phyloP scores from a whole-genome alignment of 2,888 invertebrate genomes.

The Athripsodes cinereus region DNA sequence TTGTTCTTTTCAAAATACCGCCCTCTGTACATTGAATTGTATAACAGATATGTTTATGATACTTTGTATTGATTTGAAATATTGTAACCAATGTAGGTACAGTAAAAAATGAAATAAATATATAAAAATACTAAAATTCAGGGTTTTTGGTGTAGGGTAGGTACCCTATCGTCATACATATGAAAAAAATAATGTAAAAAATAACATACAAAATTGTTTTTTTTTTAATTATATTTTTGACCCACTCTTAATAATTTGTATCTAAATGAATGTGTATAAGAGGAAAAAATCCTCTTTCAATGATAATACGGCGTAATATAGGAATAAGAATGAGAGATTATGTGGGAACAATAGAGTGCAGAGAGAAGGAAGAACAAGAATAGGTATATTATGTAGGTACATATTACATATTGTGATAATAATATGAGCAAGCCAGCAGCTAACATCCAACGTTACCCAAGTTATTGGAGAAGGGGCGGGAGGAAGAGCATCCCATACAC shows the following conservation, averaged over 20 bases:
- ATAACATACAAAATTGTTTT: too few species aligned
- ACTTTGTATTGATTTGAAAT: too few species aligned
- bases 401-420: too few species aligned
- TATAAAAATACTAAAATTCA: too few species aligned
- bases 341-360: constrained; percentile 22
- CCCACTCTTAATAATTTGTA: neutral
- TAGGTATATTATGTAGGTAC: too few species aligned
- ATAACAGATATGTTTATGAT: too few species aligned
- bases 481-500: neutral
- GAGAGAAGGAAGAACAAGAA: constrained; percentile 21
- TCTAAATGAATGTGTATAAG: constrained; percentile 11
- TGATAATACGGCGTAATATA: constrained; percentile 20
- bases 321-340: constrained; percentile 28
- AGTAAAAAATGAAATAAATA: too few species aligned
- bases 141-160: neutral
- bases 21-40: too few species aligned
- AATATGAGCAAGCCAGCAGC: constrained; percentile 8
- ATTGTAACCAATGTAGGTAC: too few species aligned
- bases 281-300: constrained; percentile 25
- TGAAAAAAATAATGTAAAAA: neutral
- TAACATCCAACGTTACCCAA: too few species aligned
- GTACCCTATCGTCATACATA: neutral
- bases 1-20: too few species aligned
- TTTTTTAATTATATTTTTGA: neutral
- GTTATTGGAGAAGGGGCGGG: neutral